A percentile compares a stretch with the other conserved stretches of the same genome.
Conservation (phyloP, 2,797 vertebrate genomes). For the Coregonus ussuriensis region DNA sequence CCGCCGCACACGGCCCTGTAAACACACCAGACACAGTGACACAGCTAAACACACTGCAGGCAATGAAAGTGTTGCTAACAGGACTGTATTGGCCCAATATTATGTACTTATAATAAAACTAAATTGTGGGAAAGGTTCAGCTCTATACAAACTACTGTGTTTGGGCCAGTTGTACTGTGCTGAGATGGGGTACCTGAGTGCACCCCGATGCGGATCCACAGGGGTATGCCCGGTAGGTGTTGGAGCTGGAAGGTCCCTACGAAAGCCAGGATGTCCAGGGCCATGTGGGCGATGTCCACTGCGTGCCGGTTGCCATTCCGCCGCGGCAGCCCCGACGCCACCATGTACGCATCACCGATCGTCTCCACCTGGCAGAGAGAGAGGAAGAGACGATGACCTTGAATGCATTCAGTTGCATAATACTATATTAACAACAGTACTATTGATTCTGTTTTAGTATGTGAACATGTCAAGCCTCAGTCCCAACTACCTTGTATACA, state of each 20-base stretch:
- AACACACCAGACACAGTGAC: conserved; percentile 13
- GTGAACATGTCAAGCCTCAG: neutral
- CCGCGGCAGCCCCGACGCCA: conserved; percentile 91
- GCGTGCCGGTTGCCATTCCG: conserved; percentile 93
- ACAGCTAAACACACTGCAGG: neutral
- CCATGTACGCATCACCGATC: conserved; percentile 97
- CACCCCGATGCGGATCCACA: conserved; percentile 96
- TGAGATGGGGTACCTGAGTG: conserved; percentile 84
- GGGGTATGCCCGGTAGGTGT: conserved; percentile 91
- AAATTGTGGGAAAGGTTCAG: neutral
- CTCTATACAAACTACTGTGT: neutral
- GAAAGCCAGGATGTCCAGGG: conserved; percentile 92
- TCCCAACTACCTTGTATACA: conserved; percentile 89
- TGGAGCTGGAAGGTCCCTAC: conserved; percentile 90
- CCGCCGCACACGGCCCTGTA: conserved; percentile 92
- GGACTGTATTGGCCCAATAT: neutral
- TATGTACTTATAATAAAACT: neutral
- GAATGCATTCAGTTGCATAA: neutral
- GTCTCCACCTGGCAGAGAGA: conserved; percentile 86
- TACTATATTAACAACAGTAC: neutral
- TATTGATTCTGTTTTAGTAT: neutral
- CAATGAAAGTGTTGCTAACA: neutral
- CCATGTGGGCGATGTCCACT: conserved; percentile 93
- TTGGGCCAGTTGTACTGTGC: neutral
- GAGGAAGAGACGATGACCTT: neutral